These are phyloP conservation scores for Tragelaphus scriptus DNA, from an alignment of 2,113 vertebrate species.

Conservation along the genomic window DNA sequence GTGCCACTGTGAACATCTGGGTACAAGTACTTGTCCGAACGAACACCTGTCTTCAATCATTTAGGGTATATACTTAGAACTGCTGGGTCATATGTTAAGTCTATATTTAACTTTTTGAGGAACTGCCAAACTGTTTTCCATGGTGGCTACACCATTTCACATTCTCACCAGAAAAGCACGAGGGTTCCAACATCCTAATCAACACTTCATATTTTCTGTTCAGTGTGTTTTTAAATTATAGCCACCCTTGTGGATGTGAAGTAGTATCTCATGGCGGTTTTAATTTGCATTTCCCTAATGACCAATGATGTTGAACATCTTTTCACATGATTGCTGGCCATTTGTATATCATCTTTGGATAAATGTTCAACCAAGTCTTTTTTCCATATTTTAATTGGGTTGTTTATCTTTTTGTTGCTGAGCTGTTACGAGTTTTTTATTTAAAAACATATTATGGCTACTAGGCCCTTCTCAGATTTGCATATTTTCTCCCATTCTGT, in stretches of 20 bases:
- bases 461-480: background rate
- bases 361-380: background rate
- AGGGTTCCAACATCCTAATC: background rate
- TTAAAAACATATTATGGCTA: background rate
- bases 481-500: background rate
- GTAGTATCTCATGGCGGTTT: background rate
- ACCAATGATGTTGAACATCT: background rate
- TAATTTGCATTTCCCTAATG: background rate
- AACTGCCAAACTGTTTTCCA: background rate
- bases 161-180: background rate
- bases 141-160: background rate
- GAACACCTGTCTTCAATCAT: slow-evolving; percentile 20
- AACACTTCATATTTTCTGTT: background rate
- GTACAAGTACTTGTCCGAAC: slow-evolving; percentile 5
- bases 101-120: background rate
- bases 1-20: background rate
- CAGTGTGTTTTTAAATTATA: background rate
- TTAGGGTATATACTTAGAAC: background rate
- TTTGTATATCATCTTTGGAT: background rate
- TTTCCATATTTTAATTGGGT: background rate
- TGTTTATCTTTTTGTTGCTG: background rate
- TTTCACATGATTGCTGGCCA: background rate
- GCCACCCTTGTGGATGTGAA: background rate
- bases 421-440: background rate
- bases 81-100: background rate